A percentile compares a stretch with the other conserved stretches of the same genome.
Conservation (phyloP, 1,140 invertebrate genomes). For the Helicoverpa zea region DNA sequence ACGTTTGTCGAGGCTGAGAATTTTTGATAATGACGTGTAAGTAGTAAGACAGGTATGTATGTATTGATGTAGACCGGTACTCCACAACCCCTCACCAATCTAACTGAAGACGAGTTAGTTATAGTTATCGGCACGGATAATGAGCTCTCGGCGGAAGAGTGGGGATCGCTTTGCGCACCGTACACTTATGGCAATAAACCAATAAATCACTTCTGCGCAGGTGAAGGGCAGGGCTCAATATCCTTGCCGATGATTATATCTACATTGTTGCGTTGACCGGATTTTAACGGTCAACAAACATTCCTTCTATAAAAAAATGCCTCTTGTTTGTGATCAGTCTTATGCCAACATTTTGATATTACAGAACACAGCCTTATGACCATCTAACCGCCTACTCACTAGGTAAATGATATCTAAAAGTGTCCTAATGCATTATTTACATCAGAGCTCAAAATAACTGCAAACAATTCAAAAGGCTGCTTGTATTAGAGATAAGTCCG, state of each 20-base stretch:
- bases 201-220: too few species aligned
- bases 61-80: background rate
- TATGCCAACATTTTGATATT: too few species aligned
- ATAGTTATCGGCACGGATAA: too few species aligned
- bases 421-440: background rate
- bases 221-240: too few species aligned
- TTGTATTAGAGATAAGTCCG: background rate
- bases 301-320: background rate
- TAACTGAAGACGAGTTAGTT: background rate
- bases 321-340: too few species aligned
- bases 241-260: too few species aligned
- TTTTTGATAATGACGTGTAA: background rate
- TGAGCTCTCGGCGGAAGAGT: too few species aligned
- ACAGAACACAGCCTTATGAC: too few species aligned
- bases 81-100: background rate
- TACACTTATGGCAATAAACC: too few species aligned
- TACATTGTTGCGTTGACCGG: background rate
- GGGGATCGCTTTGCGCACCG: too few species aligned
- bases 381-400: too few species aligned
- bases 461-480: slow-evolving; percentile 14
- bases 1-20: background rate
- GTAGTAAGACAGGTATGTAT: background rate
- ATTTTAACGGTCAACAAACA: background rate
- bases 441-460: slow-evolving; percentile 7
- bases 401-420: background rate